These are phyloP conservation scores for Diabrotica undecimpunctata DNA, from an alignment of 1,140 invertebrate genomes.

Conservation along the genomic window DNA sequence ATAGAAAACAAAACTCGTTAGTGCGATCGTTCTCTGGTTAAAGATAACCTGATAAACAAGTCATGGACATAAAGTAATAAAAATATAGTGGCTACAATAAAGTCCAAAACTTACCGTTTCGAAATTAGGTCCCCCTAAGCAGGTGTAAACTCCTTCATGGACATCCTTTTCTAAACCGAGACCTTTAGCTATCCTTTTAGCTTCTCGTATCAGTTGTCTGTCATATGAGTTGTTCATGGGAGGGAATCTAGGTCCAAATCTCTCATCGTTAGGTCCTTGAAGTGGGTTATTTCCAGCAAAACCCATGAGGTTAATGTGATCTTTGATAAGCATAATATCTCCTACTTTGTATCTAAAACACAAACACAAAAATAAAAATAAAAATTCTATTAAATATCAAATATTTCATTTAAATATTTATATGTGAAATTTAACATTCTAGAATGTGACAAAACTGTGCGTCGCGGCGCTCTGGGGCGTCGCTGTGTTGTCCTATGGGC, in stretches of 20 bases:
- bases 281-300: slow-evolving; percentile 89
- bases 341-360: slow-evolving; percentile 81
- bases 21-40: too few species aligned
- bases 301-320: slow-evolving; percentile 91
- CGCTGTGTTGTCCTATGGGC: too few species aligned
- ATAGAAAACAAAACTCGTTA: too few species aligned
- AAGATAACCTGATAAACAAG: too few species aligned
- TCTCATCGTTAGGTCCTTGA: slow-evolving; percentile 86
- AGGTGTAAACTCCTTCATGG: slow-evolving; percentile 85
- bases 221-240: slow-evolving; percentile 86
- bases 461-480: too few species aligned
- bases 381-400: too few species aligned
- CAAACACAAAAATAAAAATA: slow-evolving; percentile 53
- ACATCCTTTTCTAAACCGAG: slow-evolving; percentile 67
- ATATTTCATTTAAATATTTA: too few species aligned
- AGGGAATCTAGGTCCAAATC: slow-evolving; percentile 86
- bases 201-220: slow-evolving; percentile 63
- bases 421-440: too few species aligned
- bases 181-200: slow-evolving; percentile 64
- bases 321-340: slow-evolving; percentile 93
- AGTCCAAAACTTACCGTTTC: slow-evolving; percentile 70
- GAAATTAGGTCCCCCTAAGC: slow-evolving; percentile 86
- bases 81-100: too few species aligned
- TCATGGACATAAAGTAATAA: too few species aligned
- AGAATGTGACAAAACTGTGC: too few species aligned